phyloP scores from a whole-genome alignment of 2,888 invertebrate genomes.

The Nymphalis urticae region DNA sequence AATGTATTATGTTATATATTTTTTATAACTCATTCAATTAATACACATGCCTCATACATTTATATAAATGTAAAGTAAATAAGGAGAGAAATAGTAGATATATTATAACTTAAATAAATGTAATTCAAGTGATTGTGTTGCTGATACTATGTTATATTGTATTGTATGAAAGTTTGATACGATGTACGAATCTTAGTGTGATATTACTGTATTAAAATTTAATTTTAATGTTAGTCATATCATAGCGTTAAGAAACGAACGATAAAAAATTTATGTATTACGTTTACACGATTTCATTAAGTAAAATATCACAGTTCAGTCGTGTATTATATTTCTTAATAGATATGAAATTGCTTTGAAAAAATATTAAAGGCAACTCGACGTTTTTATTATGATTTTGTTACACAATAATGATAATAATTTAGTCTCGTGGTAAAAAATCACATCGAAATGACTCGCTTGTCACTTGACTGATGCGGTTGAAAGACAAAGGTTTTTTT shows the following conservation, averaged over 20 bases:
- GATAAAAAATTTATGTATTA: slow-evolving; percentile 12
- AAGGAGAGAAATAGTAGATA: slow-evolving; percentile 17
- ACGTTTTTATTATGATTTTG: too few relatives aligned
- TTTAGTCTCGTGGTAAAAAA: too few relatives aligned
- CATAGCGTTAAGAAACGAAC: slow-evolving; percentile 45
- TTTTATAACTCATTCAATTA: slow-evolving; percentile 6
- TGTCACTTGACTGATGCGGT: too few relatives aligned
- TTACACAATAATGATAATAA: too few relatives aligned
- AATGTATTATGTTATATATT: background rate
- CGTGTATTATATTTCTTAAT: background rate
- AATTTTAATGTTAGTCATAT: slow-evolving; percentile 58
- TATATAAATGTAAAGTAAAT: background rate
- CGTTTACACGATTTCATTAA: slow-evolving; percentile 23
- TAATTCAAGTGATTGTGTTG: slow-evolving; percentile 9
- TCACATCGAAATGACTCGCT: too few relatives aligned
- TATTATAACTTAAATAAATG: slow-evolving; percentile 25
- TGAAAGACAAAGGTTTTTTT: too few relatives aligned
- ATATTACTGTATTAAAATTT: slow-evolving; percentile 49
- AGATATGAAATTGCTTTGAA: too few relatives aligned
- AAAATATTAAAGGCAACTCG: too few relatives aligned
- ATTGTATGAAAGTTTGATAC: slow-evolving; percentile 27
- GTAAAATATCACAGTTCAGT: background rate
- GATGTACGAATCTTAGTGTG: slow-evolving; percentile 52
- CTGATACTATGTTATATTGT: slow-evolving; percentile 16
- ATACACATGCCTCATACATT: slow-evolving; percentile 13